phyloP scores from a whole-genome alignment of 1,140 invertebrate genomes.

The Colletes latitarsis region DNA sequence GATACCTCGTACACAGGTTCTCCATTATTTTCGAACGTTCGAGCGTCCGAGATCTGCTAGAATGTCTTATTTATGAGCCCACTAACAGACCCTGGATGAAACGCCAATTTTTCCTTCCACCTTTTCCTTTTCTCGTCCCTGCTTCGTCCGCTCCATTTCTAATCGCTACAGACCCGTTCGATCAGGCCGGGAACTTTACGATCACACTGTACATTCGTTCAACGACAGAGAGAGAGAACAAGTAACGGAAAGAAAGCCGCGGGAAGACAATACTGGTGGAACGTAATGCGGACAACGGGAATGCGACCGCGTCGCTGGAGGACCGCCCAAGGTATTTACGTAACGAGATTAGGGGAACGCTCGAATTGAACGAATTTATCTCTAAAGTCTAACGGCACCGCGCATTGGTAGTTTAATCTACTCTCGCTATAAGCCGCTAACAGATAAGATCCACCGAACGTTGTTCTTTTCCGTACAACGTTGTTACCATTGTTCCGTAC shows the following conservation, averaged over 20 bases:
- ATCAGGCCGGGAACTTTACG: too few relatives aligned
- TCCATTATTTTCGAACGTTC: too few relatives aligned
- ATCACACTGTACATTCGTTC: too few relatives aligned
- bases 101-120: too few relatives aligned
- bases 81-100: too few relatives aligned
- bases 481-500: neutral
- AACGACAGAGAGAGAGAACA: too few relatives aligned
- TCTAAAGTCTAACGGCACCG: slow-evolving; percentile 22
- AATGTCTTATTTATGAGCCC: too few relatives aligned
- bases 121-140: too few relatives aligned
- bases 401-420: slow-evolving; percentile 48
- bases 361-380: slow-evolving; percentile 46
- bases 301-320: neutral
- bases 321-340: slow-evolving; percentile 25
- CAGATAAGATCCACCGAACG: slow-evolving; percentile 34
- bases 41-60: too few relatives aligned
- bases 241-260: neutral
- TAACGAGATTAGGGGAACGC: slow-evolving; percentile 44
- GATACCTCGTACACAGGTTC: too few relatives aligned
- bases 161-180: too few relatives aligned
- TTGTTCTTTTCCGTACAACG: slow-evolving; percentile 31
- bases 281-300: slow-evolving; percentile 1
- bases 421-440: slow-evolving; percentile 4
- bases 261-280: neutral
- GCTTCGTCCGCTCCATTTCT: too few relatives aligned